These are phyloP conservation scores for Apostichopus japonicus DNA, from an alignment of 35 echinoderm and acorn worm genomes.

Conservation along the genomic window DNA sequence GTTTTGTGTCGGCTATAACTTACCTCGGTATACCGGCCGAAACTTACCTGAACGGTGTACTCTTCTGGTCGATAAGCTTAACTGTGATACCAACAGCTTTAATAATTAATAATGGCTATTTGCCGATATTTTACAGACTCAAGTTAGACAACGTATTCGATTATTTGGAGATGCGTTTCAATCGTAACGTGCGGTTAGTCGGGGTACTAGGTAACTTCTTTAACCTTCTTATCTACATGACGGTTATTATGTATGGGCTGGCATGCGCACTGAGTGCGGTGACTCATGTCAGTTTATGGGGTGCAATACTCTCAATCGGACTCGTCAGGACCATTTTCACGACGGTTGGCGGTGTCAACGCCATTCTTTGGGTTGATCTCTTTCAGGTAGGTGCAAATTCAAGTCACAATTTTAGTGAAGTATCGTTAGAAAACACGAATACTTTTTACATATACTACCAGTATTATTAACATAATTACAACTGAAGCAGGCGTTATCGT, in stretches of 20 bases:
- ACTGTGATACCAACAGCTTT: constrained; percentile 37
- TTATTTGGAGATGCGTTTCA: constrained; percentile 46
- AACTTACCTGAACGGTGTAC: constrained; percentile 38
- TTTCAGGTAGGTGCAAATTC: constrained; percentile 25
- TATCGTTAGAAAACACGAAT: no score
- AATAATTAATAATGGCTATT: constrained; percentile 49
- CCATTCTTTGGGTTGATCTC: constrained; percentile 48
- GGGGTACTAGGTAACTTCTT: constrained; percentile 39
- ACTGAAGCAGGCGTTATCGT: no score
- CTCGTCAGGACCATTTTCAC: constrained; percentile 58
- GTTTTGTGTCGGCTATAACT: constrained; percentile 52
- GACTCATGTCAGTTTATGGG: constrained; percentile 45
- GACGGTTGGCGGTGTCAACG: constrained; percentile 44
- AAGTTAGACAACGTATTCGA: constrained; percentile 47
- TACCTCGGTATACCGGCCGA: constrained; percentile 64
- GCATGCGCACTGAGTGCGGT: constrained; percentile 52
- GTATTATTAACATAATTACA: no score
- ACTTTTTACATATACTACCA: no score
- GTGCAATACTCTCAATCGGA: constrained; percentile 48
- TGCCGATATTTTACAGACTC: constrained; percentile 55
- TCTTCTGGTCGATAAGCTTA: constrained; percentile 47
- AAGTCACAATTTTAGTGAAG: no score
- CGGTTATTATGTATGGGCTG: constrained; percentile 53
- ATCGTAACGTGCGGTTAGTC: constrained; percentile 31
- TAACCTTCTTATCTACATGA: constrained; percentile 53